Percentiles rank a stretch among this genome's conserved stretches.
Evolutionary conservation across 2,888 invertebrate species (phyloP).

Genomic region (Temnothorax unifasciatus): DNA sequence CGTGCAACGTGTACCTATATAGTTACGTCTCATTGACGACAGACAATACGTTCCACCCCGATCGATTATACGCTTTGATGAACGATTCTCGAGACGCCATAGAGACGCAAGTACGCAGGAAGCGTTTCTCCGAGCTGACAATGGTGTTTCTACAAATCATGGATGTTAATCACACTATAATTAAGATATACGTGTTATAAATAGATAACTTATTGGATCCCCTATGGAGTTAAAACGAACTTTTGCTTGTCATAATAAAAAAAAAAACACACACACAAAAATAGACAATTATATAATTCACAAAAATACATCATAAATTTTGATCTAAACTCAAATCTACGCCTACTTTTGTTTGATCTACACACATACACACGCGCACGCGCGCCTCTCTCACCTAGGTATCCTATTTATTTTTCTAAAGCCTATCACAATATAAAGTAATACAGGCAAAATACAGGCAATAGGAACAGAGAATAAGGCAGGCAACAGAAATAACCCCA

Average conservation of each 20-base stretch:
- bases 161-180: neutral
- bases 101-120: neutral
- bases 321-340: neutral
- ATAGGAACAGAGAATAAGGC: no score
- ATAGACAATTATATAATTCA: neutral
- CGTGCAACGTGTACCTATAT: constrained; percentile 19
- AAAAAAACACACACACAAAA: neutral
- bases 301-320: neutral
- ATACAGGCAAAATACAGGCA: no score
- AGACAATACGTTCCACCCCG: constrained; percentile 31
- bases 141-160: neutral
- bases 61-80: constrained; percentile 42
- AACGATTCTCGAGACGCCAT: constrained; percentile 22
- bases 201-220: neutral
- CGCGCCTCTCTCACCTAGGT: neutral
- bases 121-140: neutral
- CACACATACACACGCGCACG: neutral
- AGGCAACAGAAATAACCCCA: no score
- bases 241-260: neutral
- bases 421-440: no score
- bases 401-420: neutral
- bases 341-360: neutral
- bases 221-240: neutral
- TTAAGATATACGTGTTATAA: neutral
- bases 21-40: constrained; percentile 38